Conservation (phyloP, 2,797 vertebrate genomes). For the Cryptoblepharus egeriae region DNA sequence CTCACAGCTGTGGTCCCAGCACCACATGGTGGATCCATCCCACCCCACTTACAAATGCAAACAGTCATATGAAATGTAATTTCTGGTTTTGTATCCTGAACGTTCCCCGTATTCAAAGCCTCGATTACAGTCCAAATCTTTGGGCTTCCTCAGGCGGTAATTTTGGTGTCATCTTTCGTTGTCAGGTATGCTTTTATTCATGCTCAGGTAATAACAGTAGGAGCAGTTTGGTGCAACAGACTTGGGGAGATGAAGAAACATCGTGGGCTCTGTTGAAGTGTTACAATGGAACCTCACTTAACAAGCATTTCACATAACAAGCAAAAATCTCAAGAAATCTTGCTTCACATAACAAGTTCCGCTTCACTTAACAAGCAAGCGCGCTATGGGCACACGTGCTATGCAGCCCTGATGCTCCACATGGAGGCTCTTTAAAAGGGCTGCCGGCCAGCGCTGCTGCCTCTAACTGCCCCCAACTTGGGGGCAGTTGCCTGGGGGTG, state of each 20-base stretch:
- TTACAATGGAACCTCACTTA: too few species aligned
- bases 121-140: conserved; percentile 32
- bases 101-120: conserved; percentile 34
- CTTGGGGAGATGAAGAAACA: neutral
- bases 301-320: too few species aligned
- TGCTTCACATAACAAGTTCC: too few species aligned
- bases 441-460: too few species aligned
- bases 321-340: too few species aligned
- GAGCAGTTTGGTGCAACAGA: neutral
- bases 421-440: too few species aligned
- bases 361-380: too few species aligned
- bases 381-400: too few species aligned
- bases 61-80: neutral
- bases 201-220: neutral
- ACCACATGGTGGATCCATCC: neutral
- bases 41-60: neutral
- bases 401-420: too few species aligned
- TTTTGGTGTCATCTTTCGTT: conserved; percentile 35
- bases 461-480: too few species aligned
- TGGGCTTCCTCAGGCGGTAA: conserved; percentile 34
- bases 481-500: too few species aligned
- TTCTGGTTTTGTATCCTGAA: conserved; percentile 28
- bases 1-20: neutral
- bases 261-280: conserved; percentile 13
- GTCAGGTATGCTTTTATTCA: conserved; percentile 41